phyloP scores from a whole-genome alignment of 2,888 invertebrate genomes.

The Rhagonycha fulva region DNA sequence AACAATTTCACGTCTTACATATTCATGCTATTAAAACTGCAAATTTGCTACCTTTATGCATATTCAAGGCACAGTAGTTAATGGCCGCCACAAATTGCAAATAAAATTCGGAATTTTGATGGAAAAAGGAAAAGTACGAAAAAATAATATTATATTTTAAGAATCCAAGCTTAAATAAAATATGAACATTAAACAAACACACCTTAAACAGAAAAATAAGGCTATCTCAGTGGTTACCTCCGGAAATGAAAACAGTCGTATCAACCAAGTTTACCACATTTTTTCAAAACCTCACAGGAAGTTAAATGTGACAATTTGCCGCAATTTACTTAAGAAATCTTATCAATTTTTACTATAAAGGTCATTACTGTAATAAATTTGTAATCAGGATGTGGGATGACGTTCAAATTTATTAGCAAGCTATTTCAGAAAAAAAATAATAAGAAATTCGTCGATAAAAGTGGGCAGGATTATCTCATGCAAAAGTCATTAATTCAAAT shows the following conservation, averaged over 20 bases:
- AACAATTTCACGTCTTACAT: not conserved
- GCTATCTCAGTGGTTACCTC: not conserved
- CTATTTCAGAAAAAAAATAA: no score
- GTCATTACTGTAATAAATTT: not conserved
- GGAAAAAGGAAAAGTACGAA: not conserved
- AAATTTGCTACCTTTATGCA: constrained; percentile 5
- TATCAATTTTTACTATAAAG: constrained; percentile 8
- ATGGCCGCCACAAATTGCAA: not conserved
- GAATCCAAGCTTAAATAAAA: not conserved
- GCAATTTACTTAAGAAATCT: constrained; percentile 15
- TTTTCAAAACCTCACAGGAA: constrained; percentile 2
- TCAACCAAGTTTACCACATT: not conserved
- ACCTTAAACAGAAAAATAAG: not conserved
- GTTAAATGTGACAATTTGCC: constrained; percentile 6
- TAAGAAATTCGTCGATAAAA: not conserved
- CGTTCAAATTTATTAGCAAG: not conserved
- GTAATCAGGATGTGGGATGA: not conserved
- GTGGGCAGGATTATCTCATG: constrained; percentile 9
- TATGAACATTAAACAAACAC: not conserved
- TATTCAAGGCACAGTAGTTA: constrained; percentile 6
- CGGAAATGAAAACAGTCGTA: not conserved
- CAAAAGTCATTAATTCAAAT: constrained; percentile 8
- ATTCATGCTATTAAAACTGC: constrained; percentile 2
- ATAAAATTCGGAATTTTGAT: not conserved
- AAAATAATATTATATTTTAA: not conserved